Base-by-base conservation (phyloP, 2,113 vertebrate species). In the Elaphurus davidianus region DNA sequence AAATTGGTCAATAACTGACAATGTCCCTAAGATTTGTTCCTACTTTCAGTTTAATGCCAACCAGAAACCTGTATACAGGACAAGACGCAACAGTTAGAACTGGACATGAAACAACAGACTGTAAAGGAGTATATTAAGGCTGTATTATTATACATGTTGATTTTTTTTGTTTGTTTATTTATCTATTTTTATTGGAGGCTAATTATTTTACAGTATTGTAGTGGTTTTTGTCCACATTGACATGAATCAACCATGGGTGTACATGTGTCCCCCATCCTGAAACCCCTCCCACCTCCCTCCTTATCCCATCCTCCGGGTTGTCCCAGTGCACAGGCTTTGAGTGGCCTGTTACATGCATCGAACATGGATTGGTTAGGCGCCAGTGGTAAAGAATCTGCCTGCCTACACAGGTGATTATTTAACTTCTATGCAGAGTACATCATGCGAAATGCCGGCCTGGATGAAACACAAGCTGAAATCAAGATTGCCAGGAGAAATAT, bases 361-460 rank as follows among this genome's bases (percentile, higher is more conserved):
- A 3, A 36, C n/a, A 36, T 71, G n/a, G 19, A 71, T n/a, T 23
- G 19, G n/a, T 71, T 19, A 36, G n/a, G n/a, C 0, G 0, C 9
- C n/a, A 36, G n/a, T 36, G n/a, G n/a, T 71, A 71, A 71, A 71
- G 19, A 71, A 12, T 9, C 19, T 71, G 67, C 64, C 5, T 36
- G n/a, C 9, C n/a, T 36, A 36, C 16, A 71, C 5, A 71, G 19
- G 5, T 71, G n/a, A 71, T 71, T 36, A 36, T 36, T 36, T 71
- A 23, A 36, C n/a, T 36, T 36, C 17, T 23, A 11, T 36, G n/a
- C 9, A 71, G 9, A 71, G 17, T 36, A 71, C 19, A 71, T 36
- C 17, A 36, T 21, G n/a, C 2, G 0, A 36, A 36, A 71, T 36
- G n/a, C 9, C 1, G 4, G n/a, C 4, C 67, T 71, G 67, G 9